Evolutionary conservation across 2,113 vertebrate species (phyloP).

Genomic region (Onychorhynchus coronatus): DNA sequence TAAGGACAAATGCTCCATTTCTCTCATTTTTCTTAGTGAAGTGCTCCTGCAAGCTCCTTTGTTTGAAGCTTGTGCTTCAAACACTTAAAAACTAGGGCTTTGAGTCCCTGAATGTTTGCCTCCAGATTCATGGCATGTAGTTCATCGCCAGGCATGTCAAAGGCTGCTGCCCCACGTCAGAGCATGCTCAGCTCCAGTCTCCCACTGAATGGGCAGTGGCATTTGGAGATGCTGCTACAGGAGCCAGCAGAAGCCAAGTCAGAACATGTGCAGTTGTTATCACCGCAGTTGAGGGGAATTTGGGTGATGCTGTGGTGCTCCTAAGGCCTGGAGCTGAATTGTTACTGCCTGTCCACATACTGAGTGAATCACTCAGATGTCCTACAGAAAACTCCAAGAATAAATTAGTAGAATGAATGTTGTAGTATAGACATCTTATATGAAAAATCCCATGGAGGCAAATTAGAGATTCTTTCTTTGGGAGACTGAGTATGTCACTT

Average conservation of each 20-base stretch:
- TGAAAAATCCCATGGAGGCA: neutral
- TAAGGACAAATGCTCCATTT: conserved; percentile 10
- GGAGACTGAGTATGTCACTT: neutral
- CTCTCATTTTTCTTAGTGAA: neutral
- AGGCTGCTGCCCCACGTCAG: neutral
- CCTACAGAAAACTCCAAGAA: neutral
- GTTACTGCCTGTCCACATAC: neutral
- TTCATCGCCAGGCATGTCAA: neutral
- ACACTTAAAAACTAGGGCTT: neutral
- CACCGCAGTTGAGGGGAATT: neutral
- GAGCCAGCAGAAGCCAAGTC: neutral
- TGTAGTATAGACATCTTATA: neutral
- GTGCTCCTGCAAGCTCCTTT: neutral
- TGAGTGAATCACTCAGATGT: neutral
- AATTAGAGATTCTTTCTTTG: neutral
- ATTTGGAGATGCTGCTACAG: neutral
- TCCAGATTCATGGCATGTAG: neutral
- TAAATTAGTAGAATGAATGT: neutral
- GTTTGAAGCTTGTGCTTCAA: neutral
- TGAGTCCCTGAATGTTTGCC: neutral
- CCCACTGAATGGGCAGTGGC: neutral
- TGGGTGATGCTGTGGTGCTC: neutral
- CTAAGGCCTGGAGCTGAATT: neutral
- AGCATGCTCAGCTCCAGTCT: neutral
- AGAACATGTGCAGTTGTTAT: neutral